These are phyloP conservation scores for Pituophis catenifer DNA, from an alignment of 2,113 vertebrate species.

Conservation along the genomic window DNA sequence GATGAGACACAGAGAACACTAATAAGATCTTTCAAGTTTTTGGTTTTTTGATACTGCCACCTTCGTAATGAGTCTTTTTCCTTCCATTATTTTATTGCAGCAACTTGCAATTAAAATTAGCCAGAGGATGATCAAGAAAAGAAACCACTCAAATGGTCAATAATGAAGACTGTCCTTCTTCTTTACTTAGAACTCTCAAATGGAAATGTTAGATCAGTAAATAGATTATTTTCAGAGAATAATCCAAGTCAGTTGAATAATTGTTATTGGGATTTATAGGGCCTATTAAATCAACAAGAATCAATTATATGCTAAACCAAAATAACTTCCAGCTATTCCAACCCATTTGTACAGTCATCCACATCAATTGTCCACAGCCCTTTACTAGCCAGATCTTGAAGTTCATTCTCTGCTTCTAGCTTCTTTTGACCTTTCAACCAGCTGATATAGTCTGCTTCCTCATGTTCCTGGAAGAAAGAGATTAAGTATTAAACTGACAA, in stretches of 20 bases:
- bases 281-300: neutral
- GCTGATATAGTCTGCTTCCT: constrained; percentile 79
- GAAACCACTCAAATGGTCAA: neutral
- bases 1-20: neutral
- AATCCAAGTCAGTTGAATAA: neutral
- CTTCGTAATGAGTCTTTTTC: neutral
- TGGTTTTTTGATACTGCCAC: neutral
- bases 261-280: too few species aligned
- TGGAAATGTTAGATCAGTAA: neutral
- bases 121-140: neutral
- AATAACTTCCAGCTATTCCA: neutral
- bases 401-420: constrained; percentile 58
- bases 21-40: neutral
- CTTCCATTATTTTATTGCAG: neutral
- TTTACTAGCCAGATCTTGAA: constrained; percentile 80
- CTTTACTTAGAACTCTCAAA: neutral
- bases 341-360: neutral
- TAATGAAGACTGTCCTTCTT: neutral
- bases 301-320: neutral
- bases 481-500: neutral
- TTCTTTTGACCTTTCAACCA: constrained; percentile 87
- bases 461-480: constrained; percentile 72
- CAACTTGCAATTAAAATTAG: neutral
- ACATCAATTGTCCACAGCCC: neutral
- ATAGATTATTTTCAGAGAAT: neutral